Evolutionary conservation across 2,888 invertebrate species (phyloP).

Genomic region (Ypsolopha sequella): DNA sequence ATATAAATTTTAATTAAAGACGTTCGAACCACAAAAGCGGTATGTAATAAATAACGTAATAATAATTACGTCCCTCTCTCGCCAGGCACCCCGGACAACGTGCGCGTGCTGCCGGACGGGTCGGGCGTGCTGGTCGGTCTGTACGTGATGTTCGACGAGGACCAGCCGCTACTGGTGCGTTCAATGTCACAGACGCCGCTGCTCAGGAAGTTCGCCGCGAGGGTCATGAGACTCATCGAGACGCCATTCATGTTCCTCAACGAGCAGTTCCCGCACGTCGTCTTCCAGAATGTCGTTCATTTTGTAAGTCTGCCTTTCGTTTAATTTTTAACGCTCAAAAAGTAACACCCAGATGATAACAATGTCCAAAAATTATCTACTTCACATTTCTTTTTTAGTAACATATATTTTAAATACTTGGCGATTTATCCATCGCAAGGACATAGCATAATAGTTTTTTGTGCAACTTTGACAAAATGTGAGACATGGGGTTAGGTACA

Average conservation of each 20-base stretch:
- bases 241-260: slow-evolving; percentile 74
- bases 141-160: slow-evolving; percentile 61
- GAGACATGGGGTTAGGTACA: too few species aligned
- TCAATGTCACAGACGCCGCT: slow-evolving; percentile 73
- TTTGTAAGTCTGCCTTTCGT: slow-evolving; percentile 61
- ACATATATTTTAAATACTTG: too few species aligned
- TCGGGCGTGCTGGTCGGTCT: slow-evolving; percentile 78
- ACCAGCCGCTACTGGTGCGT: slow-evolving; percentile 68
- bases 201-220: slow-evolving; percentile 74
- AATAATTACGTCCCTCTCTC: not conserved
- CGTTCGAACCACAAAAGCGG: too few species aligned
- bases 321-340: too few species aligned
- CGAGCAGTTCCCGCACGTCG: slow-evolving; percentile 74
- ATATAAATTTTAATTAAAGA: too few species aligned
- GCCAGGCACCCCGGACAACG: slow-evolving; percentile 76
- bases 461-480: too few species aligned
- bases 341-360: too few species aligned
- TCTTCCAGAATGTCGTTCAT: slow-evolving; percentile 73
- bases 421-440: too few species aligned
- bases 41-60: too few species aligned
- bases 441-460: too few species aligned
- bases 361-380: too few species aligned
- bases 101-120: slow-evolving; percentile 64
- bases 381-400: too few species aligned
- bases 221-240: slow-evolving; percentile 72